Base-by-base conservation (phyloP, 2,797 vertebrate genomes). In the Dallia pectoralis region DNA sequence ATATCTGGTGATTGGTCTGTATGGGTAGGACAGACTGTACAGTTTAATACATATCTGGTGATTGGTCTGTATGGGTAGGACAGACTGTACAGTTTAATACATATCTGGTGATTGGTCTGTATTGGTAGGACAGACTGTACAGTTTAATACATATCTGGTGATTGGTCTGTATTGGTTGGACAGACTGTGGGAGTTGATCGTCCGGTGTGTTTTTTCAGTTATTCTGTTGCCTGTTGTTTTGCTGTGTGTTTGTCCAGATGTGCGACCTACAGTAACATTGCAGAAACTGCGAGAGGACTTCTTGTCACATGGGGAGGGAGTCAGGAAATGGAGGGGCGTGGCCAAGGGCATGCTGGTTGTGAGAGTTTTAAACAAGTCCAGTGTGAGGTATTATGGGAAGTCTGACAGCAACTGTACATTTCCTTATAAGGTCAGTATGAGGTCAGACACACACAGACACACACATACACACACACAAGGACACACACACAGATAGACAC, bases 371-470 rank as follows among this genome's bases (percentile, higher is more conserved):
- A 86, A 87, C 59, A 94, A 93, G 47, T 93, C 91, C 0, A 87
- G 88, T 69, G 85, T 94, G 76, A 87, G 89, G 78, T 91, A 93
- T 80, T 94, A 88, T 48, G 93, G 92, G 61, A 91, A 74, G 74
- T 19, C 83, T 1, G 92, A 93, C 30, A 4, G 75, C 48, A 92
- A 87, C 80, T 90, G 87, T 62, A 84, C 90, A 25, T 93, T 90
- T 51, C 92, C 93, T 0, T 94, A 93, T 81, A 92, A 93, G 92
- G 93, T 94, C 27, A 85, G 77, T 67, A n/a, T n/a, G 4, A 16
- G 19, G 15, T 18, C 49, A 56, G 29, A 59, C 32, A 67, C 48
- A 40, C 4, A 18, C 15, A 59, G 40, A 59, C 22, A 70, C 40
- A 68, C 18, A n/a, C 67, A 63, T 22, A 61, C 25, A n/a, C 3